Percentiles rank a stretch among this genome's conserved stretches.
phyloP scores from a whole-genome alignment of 2,113 vertebrate genomes.

The Stegostoma tigrinum region DNA sequence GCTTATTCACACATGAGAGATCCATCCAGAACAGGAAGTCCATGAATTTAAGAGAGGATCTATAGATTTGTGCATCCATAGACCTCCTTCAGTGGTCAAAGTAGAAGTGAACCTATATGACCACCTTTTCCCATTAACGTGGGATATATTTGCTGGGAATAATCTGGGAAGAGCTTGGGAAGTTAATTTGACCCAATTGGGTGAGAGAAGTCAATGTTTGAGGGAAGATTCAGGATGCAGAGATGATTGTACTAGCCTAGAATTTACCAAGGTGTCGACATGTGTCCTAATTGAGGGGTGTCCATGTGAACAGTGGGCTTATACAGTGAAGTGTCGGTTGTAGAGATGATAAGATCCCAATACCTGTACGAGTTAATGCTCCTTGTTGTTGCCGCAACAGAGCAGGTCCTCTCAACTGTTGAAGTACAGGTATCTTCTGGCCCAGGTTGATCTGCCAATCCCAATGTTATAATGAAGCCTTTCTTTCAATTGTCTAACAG shows the following conservation, averaged over 20 bases:
- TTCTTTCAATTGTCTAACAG: constrained; percentile 52
- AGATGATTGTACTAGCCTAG: neutral
- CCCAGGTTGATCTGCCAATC: neutral
- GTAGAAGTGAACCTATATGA: neutral
- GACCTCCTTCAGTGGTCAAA: neutral
- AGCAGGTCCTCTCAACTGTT: neutral
- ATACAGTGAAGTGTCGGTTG: neutral
- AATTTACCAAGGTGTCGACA: neutral
- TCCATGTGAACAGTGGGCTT: neutral
- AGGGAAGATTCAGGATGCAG: neutral
- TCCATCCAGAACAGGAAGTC: neutral
- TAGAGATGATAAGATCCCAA: neutral
- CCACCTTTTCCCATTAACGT: neutral
- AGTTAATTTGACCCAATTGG: neutral
- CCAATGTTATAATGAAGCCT: neutral
- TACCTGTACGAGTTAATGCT: neutral
- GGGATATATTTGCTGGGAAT: neutral
- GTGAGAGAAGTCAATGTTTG: neutral
- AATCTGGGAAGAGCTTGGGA: neutral
- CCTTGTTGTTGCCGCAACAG: neutral
- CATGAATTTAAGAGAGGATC: neutral
- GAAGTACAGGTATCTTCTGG: neutral
- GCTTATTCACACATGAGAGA: neutral
- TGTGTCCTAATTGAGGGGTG: neutral
- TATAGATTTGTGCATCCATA: neutral